Evolutionary conservation across 2,797 vertebrate species (phyloP), one percentile per base, ranked within the genome.

Genomic region (Cryptoblepharus egeriae): DNA sequence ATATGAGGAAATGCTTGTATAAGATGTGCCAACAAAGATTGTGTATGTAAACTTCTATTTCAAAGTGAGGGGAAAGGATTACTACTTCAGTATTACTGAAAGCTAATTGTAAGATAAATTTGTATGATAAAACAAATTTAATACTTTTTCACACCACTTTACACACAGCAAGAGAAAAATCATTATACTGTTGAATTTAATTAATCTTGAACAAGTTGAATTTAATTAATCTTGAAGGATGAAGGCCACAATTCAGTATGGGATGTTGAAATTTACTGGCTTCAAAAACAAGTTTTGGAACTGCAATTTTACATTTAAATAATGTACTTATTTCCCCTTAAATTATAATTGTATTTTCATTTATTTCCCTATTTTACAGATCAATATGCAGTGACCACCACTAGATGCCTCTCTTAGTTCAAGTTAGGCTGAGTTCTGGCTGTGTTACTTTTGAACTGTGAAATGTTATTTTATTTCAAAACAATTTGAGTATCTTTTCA

Each of bases 321-420:
- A 35, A 1, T 24, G 18, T 65, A 52, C 28, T 76, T 67, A 7
- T 37, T 20, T 11, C 30, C 11, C 35, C 20, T 37, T 61, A 26
- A n/a, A 39, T 12, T 1, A 39, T 39, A 9, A n/a, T n/a, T n/a
- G 7, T 11, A n/a, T 26, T n/a, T 4, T 3, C 5, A 8, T 5
- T 15, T 18, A 11, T 22, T 8, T 37, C 65, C 3, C 60, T 3
- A 1, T 77, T 61, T 52, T 79, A 67, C 76, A 85, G 64, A 30
- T 35, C 15, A 45, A 0, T 74, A 82, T 22, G 45, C 22, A 58
- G 39, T 70, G 37, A 32, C 18, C 30, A 39, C 94, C 93, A 92
- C 90, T 92, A 95, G 95, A 93, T 94, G 95, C 93, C 93, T 91
- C 94, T 92, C 89, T 92, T 81, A 88, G 70, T 81, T 90, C 81